Evolutionary conservation across 2,888 invertebrate genomes (phyloP).

Genomic region (Hermaeophaga mercurialis): DNA sequence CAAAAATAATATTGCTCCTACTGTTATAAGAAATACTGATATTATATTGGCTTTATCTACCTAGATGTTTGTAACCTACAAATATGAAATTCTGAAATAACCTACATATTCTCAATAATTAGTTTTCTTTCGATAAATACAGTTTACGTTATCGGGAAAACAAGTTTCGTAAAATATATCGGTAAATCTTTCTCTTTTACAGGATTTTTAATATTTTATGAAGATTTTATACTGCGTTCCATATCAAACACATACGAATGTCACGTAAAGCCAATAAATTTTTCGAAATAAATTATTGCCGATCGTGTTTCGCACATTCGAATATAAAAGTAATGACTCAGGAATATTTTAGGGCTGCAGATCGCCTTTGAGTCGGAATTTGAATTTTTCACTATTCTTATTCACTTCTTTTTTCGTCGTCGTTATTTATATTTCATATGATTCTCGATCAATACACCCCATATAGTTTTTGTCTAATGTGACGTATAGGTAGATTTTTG

Average conservation of each 20-base stretch:
- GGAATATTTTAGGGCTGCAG: constrained; percentile 26
- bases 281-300: constrained; percentile 33
- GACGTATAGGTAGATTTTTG: too few relatives aligned
- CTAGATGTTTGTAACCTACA: too few relatives aligned
- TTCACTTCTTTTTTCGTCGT: constrained; percentile 1
- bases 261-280: constrained; percentile 38
- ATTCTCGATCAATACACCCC: constrained; percentile 1
- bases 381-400: constrained; percentile 25
- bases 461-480: too few relatives aligned
- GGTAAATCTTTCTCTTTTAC: background rate
- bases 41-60: too few relatives aligned
- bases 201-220: constrained; percentile 37
- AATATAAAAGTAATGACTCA: constrained; percentile 30
- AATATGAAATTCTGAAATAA: too few relatives aligned
- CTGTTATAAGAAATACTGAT: too few relatives aligned
- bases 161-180: constrained; percentile 2
- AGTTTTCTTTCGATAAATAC: too few relatives aligned
- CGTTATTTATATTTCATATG: constrained; percentile 1
- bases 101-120: too few relatives aligned
- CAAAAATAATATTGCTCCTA: too few relatives aligned
- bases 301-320: constrained; percentile 35
- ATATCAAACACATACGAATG: constrained; percentile 36
- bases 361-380: constrained; percentile 14
- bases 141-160: background rate
- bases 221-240: constrained; percentile 35